Conservation (phyloP, 2,888 invertebrate genomes). For the Pristionchus maxplancki region DNA sequence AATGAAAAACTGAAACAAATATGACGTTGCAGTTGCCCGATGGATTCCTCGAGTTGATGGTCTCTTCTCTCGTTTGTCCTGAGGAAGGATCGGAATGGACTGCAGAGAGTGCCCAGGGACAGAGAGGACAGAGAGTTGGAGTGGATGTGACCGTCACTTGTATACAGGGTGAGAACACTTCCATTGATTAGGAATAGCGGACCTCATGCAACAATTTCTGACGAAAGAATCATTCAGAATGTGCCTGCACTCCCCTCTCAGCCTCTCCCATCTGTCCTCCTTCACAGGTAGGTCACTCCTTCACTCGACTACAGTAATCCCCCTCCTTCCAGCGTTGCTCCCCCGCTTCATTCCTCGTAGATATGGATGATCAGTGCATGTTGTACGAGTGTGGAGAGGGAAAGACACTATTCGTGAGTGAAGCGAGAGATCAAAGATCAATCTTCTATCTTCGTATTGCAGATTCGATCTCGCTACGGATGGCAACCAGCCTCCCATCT, state of each 20-base stretch:
- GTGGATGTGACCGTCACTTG: slow-evolving; percentile 29
- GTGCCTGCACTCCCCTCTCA: slow-evolving; percentile 46
- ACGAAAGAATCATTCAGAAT: slow-evolving; percentile 48
- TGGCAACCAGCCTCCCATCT: slow-evolving; percentile 49
- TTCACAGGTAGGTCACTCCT: slow-evolving; percentile 30
- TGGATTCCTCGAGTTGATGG: slow-evolving; percentile 49
- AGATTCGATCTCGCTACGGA: slow-evolving; percentile 44
- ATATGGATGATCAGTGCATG: slow-evolving; percentile 51
- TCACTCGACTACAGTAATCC: neutral
- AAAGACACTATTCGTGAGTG: slow-evolving; percentile 39
- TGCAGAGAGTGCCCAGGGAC: slow-evolving; percentile 2
- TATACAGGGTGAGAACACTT: slow-evolving; percentile 22
- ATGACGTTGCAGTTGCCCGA: neutral
- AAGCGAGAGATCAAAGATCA: slow-evolving; percentile 1
- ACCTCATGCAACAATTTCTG: neutral
- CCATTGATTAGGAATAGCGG: neutral
- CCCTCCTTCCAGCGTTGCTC: slow-evolving; percentile 23
- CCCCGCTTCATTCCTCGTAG: slow-evolving; percentile 30
- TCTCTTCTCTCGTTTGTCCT: slow-evolving; percentile 26
- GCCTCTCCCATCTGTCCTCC: slow-evolving; percentile 47
- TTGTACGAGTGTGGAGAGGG: slow-evolving; percentile 51
- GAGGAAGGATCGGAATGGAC: slow-evolving; percentile 42
- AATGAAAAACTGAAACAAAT: neutral
- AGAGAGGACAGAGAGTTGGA: slow-evolving; percentile 34
- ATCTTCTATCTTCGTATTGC: neutral